phyloP scores from a whole-genome alignment of 2,888 invertebrate species.

The Tanytarsus gracilentus region DNA sequence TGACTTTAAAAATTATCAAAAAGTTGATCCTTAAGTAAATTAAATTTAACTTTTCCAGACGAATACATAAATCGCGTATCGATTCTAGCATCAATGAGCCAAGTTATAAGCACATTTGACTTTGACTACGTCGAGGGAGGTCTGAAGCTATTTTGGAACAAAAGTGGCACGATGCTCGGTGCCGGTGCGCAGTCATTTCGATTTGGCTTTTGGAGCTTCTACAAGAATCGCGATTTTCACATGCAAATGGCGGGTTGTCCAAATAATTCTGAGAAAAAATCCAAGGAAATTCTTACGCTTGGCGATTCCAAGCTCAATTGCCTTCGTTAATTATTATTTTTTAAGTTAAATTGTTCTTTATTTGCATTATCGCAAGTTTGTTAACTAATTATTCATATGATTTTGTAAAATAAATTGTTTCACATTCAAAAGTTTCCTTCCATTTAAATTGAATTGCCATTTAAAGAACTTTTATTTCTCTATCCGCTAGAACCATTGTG shows the following conservation, averaged over 20 bases:
- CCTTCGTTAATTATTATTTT: slow-evolving; percentile 2
- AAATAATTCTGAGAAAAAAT: neutral
- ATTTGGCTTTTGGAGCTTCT: neutral
- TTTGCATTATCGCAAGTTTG: too few species aligned
- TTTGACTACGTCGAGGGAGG: slow-evolving; percentile 19
- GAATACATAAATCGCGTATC: slow-evolving; percentile 20
- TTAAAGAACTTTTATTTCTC: too few species aligned
- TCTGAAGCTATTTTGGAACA: slow-evolving; percentile 9
- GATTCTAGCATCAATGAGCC: slow-evolving; percentile 12
- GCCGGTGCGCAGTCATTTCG: slow-evolving; percentile 1
- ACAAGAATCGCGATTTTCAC: neutral
- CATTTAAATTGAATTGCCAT: too few species aligned
- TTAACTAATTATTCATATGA: too few species aligned
- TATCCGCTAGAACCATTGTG: too few species aligned
- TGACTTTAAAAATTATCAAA: neutral
- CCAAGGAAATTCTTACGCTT: neutral
- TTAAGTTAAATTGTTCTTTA: too few species aligned
- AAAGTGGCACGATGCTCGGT: slow-evolving; percentile 10
- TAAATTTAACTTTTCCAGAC: neutral
- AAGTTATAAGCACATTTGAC: slow-evolving; percentile 13
- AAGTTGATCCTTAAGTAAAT: neutral
- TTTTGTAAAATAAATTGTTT: too few species aligned
- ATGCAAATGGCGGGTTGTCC: neutral
- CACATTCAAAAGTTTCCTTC: too few species aligned
- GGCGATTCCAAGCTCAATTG: slow-evolving; percentile 1